Percentiles rank a stretch among this genome's conserved stretches.
phyloP scores from a whole-genome alignment of 2,797 vertebrate genomes.

The Chaunax sp. region DNA sequence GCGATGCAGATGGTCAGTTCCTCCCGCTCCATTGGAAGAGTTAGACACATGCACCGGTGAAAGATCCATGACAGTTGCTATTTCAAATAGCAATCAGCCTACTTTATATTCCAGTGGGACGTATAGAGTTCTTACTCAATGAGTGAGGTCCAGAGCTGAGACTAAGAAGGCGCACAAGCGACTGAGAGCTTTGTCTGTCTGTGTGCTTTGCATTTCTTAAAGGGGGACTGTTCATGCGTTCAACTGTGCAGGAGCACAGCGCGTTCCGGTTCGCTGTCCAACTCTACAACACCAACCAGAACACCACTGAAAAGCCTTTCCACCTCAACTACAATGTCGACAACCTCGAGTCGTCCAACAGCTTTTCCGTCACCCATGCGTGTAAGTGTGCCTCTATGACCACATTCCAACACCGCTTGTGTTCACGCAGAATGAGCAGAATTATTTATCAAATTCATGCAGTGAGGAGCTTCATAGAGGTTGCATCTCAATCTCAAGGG shows the following conservation, averaged over 20 bases:
- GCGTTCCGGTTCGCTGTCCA: constrained; percentile 99
- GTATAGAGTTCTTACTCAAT: constrained; percentile 1
- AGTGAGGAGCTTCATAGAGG: constrained; percentile 34
- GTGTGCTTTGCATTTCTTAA: constrained; percentile 62
- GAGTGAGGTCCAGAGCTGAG: not conserved
- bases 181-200: constrained; percentile 38
- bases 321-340: constrained; percentile 99
- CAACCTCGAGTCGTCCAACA: constrained; percentile 99
- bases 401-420: constrained; percentile 24
- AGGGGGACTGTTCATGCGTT: constrained; percentile 99
- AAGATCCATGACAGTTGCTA: constrained; percentile 24
- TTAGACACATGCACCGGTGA: constrained; percentile 47
- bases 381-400: constrained; percentile 89
- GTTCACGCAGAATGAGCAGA: constrained; percentile 39
- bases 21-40: constrained; percentile 39
- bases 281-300: constrained; percentile 99
- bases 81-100: constrained; percentile 16
- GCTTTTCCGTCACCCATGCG: constrained; percentile 99
- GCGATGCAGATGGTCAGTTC: too few species aligned
- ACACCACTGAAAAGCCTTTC: constrained; percentile 98
- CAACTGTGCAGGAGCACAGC: constrained; percentile 99
- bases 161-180: not conserved
- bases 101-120: not conserved
- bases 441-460: constrained; percentile 58
- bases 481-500: constrained; percentile 39